Conservation (phyloP, 2,113 vertebrate genomes). For the Progne subis region DNA sequence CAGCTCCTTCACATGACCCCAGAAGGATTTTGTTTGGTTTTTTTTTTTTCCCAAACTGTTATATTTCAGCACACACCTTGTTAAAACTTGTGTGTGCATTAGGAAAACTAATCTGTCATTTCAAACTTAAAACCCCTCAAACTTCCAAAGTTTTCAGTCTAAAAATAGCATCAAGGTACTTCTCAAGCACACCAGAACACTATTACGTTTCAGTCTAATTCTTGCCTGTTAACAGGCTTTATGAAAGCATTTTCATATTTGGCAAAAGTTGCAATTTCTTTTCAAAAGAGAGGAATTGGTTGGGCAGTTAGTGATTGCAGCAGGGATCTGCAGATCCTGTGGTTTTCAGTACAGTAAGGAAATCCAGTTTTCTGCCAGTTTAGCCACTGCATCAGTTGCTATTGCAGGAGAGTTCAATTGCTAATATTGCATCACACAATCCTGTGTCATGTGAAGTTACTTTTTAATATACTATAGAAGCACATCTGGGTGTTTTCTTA, state of each 20-base stretch:
- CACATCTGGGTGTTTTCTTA: not conserved
- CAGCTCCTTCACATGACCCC: slow-evolving; percentile 25
- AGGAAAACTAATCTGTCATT: not conserved
- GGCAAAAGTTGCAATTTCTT: not conserved
- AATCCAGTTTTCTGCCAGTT: not conserved
- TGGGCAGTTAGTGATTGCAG: not conserved
- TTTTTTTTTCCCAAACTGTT: not conserved
- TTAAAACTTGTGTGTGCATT: not conserved
- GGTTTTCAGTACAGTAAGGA: not conserved
- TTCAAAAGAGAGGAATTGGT: not conserved
- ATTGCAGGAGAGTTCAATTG: not conserved
- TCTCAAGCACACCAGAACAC: not conserved
- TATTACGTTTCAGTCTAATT: not conserved
- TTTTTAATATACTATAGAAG: not conserved
- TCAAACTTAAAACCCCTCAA: not conserved
- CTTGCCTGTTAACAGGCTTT: not conserved
- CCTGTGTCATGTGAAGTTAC: not conserved
- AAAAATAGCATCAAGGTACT: not conserved
- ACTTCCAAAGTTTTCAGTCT: not conserved
- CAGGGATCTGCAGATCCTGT: not conserved
- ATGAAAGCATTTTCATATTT: not conserved
- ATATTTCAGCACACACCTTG: slow-evolving; percentile 25
- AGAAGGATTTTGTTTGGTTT: not conserved
- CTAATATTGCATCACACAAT: not conserved
- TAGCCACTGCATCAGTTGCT: not conserved